These are phyloP conservation scores for Eulemur coronatus DNA, from an alignment of 2,797 vertebrate genomes.

Conservation along the genomic window DNA sequence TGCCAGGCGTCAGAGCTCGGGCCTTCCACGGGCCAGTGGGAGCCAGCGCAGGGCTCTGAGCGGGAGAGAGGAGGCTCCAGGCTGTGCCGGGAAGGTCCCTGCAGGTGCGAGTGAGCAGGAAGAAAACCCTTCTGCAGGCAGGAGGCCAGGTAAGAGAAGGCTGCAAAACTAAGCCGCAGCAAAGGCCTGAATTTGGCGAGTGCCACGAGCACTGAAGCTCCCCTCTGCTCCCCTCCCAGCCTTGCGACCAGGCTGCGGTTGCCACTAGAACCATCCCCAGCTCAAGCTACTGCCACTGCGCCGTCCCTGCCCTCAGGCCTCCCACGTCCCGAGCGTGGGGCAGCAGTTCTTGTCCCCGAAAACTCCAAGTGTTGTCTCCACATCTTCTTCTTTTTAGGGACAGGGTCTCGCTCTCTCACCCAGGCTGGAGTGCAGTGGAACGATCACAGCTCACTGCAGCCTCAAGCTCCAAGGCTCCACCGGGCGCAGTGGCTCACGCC, in stretches of 20 bases:
- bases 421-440: too few species aligned
- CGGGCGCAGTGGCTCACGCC: too few species aligned
- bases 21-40: too few species aligned
- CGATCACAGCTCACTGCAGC: too few species aligned
- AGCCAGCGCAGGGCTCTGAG: neutral
- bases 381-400: neutral
- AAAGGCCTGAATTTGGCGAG: neutral
- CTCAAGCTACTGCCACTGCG: neutral
- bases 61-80: rapidly evolving
- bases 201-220: neutral
- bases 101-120: neutral
- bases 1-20: neutral
- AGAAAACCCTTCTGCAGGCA: neutral
- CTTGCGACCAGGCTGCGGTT: neutral
- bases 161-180: neutral
- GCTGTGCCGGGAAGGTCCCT: neutral
- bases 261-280: neutral
- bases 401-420: too few species aligned
- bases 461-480: too few species aligned
- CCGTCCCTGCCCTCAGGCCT: neutral
- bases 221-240: neutral
- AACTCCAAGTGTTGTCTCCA: neutral
- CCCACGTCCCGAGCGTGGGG: neutral
- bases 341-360: too few species aligned
- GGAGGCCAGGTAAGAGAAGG: neutral